Conservation (phyloP, 1,140 invertebrate genomes). For the roundworm (Caenorhabditis elegans) region DNA sequence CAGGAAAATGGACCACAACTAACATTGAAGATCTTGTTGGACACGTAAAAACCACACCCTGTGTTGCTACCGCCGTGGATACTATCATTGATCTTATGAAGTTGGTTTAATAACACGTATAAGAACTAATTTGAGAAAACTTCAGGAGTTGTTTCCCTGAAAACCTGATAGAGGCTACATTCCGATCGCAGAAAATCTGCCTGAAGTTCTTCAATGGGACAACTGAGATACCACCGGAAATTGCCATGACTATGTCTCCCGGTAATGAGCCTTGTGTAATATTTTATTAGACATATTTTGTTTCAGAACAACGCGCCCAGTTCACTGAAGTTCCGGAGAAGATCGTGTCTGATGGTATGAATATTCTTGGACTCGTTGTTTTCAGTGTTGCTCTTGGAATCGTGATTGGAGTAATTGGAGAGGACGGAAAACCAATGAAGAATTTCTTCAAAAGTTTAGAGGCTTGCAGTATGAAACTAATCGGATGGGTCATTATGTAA, state of each 20-base stretch:
- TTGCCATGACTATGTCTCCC: constrained; percentile 35
- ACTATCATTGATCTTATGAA: constrained; percentile 53
- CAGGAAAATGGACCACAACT: constrained; percentile 58
- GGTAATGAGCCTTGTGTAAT: neutral
- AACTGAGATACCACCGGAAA: neutral
- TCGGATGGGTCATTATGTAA: constrained; percentile 55
- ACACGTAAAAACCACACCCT: constrained; percentile 29
- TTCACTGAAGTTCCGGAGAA: constrained; percentile 41
- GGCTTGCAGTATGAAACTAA: constrained; percentile 53
- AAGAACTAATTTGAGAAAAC: neutral
- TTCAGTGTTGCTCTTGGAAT: constrained; percentile 57
- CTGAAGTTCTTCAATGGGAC: constrained; percentile 41
- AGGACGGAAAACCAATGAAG: constrained; percentile 50
- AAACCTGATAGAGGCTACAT: constrained; percentile 53
- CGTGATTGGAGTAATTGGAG: constrained; percentile 51
- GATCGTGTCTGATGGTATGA: constrained; percentile 49
- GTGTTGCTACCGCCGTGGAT: constrained; percentile 50
- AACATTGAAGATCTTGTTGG: constrained; percentile 44
- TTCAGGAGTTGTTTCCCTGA: constrained; percentile 54
- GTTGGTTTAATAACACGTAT: neutral
- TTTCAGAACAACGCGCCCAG: constrained; percentile 15
- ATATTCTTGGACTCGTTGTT: constrained; percentile 55
- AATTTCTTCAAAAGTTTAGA: constrained; percentile 55
- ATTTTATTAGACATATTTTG: neutral
- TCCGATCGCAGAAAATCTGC: constrained; percentile 46